phyloP scores from a whole-genome alignment of 1,140 invertebrate genomes.

The Tetranychus cinnabarinus region DNA sequence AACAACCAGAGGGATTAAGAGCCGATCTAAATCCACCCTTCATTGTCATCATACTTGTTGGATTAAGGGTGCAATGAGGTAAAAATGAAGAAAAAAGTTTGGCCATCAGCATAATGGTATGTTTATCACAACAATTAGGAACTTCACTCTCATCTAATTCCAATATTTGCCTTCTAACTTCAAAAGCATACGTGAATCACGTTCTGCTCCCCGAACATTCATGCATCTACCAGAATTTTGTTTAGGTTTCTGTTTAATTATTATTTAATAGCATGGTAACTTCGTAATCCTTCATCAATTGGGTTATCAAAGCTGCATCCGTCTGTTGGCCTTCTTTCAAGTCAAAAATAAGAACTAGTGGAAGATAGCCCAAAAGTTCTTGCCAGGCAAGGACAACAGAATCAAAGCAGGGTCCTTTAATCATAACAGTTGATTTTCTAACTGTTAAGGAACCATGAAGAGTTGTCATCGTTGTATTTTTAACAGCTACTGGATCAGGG shows the following conservation, averaged over 20 bases:
- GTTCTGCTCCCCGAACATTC: slow-evolving; percentile 20
- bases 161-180: slow-evolving; percentile 54
- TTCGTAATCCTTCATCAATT: slow-evolving; percentile 35
- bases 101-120: slow-evolving; percentile 6
- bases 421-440: slow-evolving; percentile 70
- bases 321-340: slow-evolving; percentile 45
- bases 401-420: slow-evolving; percentile 52
- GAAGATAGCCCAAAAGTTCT: slow-evolving; percentile 67
- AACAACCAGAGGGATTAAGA: no score
- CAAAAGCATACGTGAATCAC: slow-evolving; percentile 54
- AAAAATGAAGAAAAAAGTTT: background rate
- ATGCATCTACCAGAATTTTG: slow-evolving; percentile 27
- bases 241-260: slow-evolving; percentile 54
- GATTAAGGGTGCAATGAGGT: background rate
- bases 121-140: slow-evolving; percentile 6
- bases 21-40: background rate
- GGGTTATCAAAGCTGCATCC: slow-evolving; percentile 24
- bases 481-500: slow-evolving; percentile 41
- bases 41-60: no score
- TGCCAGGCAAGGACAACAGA: slow-evolving; percentile 68
- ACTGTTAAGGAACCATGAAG: slow-evolving; percentile 55
- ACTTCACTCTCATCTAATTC: slow-evolving; percentile 19
- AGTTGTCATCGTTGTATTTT: slow-evolving; percentile 19
- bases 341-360: slow-evolving; percentile 78
- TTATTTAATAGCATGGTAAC: slow-evolving; percentile 39